A percentile compares a stretch with the other conserved stretches of the same genome.
These are phyloP conservation scores for Spodoptera picta DNA, from an alignment of 2,888 invertebrate species.

Conservation along the genomic window DNA sequence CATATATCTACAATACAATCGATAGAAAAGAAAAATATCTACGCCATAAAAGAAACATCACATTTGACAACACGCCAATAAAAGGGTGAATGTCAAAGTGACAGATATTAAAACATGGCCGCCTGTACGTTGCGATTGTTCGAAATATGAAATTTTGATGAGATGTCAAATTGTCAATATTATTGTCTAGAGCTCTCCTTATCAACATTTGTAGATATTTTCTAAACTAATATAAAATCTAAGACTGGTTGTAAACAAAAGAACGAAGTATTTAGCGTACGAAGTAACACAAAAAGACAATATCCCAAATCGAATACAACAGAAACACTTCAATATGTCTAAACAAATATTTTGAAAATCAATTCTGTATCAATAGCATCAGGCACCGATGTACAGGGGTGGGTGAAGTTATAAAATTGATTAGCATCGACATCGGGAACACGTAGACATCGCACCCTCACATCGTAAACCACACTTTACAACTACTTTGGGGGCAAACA, in stretches of 20 bases:
- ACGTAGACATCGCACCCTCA: slow-evolving; percentile 42
- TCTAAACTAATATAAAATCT: no score
- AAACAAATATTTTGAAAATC: slow-evolving; percentile 35
- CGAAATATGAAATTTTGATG: no score
- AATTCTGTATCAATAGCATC: slow-evolving; percentile 26
- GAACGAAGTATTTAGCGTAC: no score
- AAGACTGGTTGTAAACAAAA: no score
- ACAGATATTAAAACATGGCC: not conserved
- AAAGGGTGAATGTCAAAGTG: slow-evolving; percentile 36
- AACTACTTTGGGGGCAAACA: slow-evolving; percentile 21
- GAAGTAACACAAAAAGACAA: not conserved
- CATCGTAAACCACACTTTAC: slow-evolving; percentile 53
- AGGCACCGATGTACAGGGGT: slow-evolving; percentile 14
- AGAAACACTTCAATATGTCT: not conserved
- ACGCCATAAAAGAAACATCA: slow-evolving; percentile 16
- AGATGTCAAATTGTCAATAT: no score
- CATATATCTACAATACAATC: slow-evolving; percentile 25
- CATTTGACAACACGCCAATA: slow-evolving; percentile 36
- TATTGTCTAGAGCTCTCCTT: no score
- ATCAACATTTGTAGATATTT: no score
- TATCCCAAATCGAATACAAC: no score
- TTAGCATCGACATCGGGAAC: slow-evolving; percentile 62
- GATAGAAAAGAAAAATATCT: slow-evolving; percentile 15
- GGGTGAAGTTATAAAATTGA: slow-evolving; percentile 64
- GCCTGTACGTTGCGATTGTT: no score